phyloP scores from a whole-genome alignment of 2,888 invertebrate species.

The Carpatolechia fugitivella region DNA sequence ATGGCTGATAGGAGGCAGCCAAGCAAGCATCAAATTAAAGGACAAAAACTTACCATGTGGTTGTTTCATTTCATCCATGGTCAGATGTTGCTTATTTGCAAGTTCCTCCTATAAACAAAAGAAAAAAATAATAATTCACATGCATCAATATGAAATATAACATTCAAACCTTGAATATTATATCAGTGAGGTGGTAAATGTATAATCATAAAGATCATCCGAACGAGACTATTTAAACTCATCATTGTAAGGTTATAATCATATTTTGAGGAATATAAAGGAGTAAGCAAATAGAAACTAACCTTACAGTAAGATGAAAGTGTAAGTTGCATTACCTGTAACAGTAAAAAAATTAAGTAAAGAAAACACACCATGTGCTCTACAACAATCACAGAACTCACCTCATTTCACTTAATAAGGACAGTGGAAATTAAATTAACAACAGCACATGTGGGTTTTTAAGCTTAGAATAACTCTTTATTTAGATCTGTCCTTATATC shows the following conservation, averaged over 20 bases:
- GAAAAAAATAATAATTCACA: not conserved
- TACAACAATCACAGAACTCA: constrained; percentile 53
- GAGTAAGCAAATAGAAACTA: not conserved
- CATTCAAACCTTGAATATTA: not conserved
- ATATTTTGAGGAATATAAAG: not conserved
- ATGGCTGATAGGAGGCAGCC: no score
- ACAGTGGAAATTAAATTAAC: constrained; percentile 45
- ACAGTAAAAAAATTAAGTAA: constrained; percentile 66
- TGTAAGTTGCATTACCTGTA: constrained; percentile 44
- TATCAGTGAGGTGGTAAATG: constrained; percentile 52
- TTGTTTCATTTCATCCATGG: not conserved
- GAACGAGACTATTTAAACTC: constrained; percentile 53
- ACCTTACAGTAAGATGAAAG: not conserved
- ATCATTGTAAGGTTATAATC: constrained; percentile 33
- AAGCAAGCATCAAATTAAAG: no score
- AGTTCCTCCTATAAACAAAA: not conserved
- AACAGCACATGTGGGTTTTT: constrained; percentile 40
- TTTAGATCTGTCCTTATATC: constrained; percentile 59
- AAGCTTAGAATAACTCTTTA: constrained; percentile 74
- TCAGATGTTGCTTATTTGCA: no score
- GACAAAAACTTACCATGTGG: not conserved
- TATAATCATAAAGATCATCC: constrained; percentile 57
- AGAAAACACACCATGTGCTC: constrained; percentile 57
- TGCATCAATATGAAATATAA: not conserved
- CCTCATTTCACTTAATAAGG: constrained; percentile 45